A percentile compares a stretch with the other conserved stretches of the same genome.
Evolutionary conservation across 2,888 invertebrate species (phyloP).

Genomic region (Hetaerina titia): DNA sequence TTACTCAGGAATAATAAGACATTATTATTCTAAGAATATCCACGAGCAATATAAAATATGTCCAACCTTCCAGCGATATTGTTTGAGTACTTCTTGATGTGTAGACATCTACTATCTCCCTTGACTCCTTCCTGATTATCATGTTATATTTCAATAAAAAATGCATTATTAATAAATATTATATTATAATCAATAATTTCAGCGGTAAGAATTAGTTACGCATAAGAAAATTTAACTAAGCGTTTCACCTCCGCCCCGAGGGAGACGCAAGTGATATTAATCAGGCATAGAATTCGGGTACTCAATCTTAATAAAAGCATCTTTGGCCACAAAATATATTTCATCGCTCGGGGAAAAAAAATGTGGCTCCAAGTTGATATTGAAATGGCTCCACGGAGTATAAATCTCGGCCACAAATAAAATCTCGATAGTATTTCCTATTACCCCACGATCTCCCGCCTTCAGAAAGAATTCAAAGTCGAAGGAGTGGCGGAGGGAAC

Average conservation of each 20-base stretch:
- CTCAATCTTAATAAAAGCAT: conserved; percentile 19
- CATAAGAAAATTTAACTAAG: not conserved
- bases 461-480: not conserved
- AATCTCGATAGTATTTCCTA: not conserved
- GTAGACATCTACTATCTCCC: not conserved
- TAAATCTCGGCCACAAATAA: not conserved
- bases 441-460: not conserved
- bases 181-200: not conserved
- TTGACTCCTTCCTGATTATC: too few species aligned
- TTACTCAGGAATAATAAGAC: too few species aligned
- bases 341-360: not conserved
- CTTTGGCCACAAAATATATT: not conserved
- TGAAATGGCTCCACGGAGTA: not conserved
- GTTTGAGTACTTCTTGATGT: not conserved
- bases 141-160: too few species aligned
- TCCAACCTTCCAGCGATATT: too few species aligned
- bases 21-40: too few species aligned
- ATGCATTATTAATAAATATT: too few species aligned
- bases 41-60: too few species aligned
- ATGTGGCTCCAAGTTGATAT: not conserved
- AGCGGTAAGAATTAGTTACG: not conserved
- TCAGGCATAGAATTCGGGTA: not conserved
- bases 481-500: not conserved
- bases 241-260: not conserved
- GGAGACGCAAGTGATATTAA: not conserved